phyloP scores from a whole-genome alignment of 2,113 vertebrate species.

The Panthera uncia region DNA sequence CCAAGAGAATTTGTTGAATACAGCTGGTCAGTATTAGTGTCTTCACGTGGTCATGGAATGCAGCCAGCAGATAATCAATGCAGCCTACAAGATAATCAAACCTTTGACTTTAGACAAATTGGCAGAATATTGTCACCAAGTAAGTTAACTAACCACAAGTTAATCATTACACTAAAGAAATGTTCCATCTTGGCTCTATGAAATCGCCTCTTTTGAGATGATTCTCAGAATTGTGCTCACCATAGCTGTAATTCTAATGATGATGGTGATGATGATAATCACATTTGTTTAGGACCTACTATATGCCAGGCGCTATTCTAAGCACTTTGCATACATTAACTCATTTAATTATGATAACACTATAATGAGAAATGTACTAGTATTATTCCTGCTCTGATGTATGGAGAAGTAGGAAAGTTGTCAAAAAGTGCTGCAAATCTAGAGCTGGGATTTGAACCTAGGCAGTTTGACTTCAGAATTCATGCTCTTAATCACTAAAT shows the following conservation, averaged over 20 bases:
- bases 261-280: not conserved
- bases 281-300: not conserved
- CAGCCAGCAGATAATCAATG: not conserved
- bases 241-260: not conserved
- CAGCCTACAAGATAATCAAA: not conserved
- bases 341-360: not conserved
- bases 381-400: not conserved
- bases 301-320: not conserved
- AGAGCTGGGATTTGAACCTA: not conserved
- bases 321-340: not conserved
- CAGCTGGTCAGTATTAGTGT: not conserved
- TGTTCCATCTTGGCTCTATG: not conserved
- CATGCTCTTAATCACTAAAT: not conserved
- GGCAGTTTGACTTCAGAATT: not conserved
- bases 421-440: not conserved
- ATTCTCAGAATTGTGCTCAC: not conserved
- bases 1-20: not conserved
- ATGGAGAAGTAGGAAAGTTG: not conserved
- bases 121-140: not conserved
- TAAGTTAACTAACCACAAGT: not conserved
- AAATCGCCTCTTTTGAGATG: not conserved
- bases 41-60: not conserved
- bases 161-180: not conserved
- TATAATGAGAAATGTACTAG: not conserved
- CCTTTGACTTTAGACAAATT: not conserved